Base-by-base conservation (phyloP, 2,113 vertebrate species). In the Balaeniceps rex region DNA sequence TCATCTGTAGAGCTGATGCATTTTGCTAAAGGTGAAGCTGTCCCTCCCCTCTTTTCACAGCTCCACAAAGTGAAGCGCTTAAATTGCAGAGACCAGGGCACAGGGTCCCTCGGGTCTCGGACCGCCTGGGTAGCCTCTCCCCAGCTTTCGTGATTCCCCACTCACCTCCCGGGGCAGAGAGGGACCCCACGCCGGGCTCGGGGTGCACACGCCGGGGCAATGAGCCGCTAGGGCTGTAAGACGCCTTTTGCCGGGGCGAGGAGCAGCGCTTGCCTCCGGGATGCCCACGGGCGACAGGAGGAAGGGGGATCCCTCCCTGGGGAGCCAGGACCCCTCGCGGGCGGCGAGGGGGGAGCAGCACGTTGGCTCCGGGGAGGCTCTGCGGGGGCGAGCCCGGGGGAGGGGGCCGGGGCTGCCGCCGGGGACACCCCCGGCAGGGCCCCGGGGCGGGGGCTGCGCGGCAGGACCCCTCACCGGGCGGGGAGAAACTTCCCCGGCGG, bases 401-500 rank as follows among this genome's bases (percentile, higher is more conserved):
- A 12, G 16, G 10, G 12, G 10, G 11, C 18, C n/a, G 12, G 40
- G 10, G 34, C 61, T 26, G 22, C 24, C 9, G 9, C 4, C 24
- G 9, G 10, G 12, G 16, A 8, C 1, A 10, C 4, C 9, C 7
- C 31, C 10, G 2, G 22, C 36, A 14, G 11, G 5, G 40, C 19
- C 3, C 6, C 3, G n/a, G 7, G 3, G 5, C 4, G 0, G 38
- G 7, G 9, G 5, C 14, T 4, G 42, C 13, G 8, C 29, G 7
- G 49, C 19, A 10, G 9, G 15, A 58, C 12, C 28, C 38, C 6
- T 4, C 12, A 5, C 17, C 38, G 28, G 25, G 33, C 10, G 14
- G 22, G 6, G 24, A 68, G 15, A 64, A 91, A 85, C 28, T 88
- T 78, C 70, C 28, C 38, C 52, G 2, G 14, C 3, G 9, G 25